Conservation (phyloP, 2,888 invertebrate species). For the Drosophila koepferae region DNA sequence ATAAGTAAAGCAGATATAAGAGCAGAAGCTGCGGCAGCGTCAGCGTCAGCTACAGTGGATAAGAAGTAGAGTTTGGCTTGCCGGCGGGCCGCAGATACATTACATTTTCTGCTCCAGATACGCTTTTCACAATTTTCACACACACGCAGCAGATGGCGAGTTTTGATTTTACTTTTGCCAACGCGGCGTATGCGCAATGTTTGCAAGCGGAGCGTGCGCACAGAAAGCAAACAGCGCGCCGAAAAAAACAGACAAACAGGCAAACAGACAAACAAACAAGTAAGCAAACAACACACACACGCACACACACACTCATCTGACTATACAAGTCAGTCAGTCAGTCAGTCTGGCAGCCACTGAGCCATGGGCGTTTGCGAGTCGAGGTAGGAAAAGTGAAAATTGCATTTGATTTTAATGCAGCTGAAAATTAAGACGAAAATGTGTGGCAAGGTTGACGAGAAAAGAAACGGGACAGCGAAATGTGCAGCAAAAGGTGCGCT, state of each 20-base stretch:
- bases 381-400: slow-evolving; percentile 72
- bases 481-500: slow-evolving; percentile 19
- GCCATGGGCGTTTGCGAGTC: slow-evolving; percentile 52
- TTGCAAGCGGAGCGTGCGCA: slow-evolving; percentile 56
- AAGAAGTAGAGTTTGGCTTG: slow-evolving; percentile 13
- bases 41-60: not conserved
- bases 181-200: slow-evolving; percentile 77
- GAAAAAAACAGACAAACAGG: slow-evolving; percentile 42
- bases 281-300: slow-evolving; percentile 3
- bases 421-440: slow-evolving; percentile 64
- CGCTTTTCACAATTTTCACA: slow-evolving; percentile 77
- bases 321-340: slow-evolving; percentile 22
- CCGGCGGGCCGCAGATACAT: slow-evolving; percentile 55
- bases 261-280: slow-evolving; percentile 44
- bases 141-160: slow-evolving; percentile 47
- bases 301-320: slow-evolving; percentile 6
- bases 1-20: slow-evolving; percentile 24
- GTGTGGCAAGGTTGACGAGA: slow-evolving; percentile 50
- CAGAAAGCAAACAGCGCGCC: slow-evolving; percentile 48
- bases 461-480: slow-evolving; percentile 20
- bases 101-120: slow-evolving; percentile 78
- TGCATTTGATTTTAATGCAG: slow-evolving; percentile 75
- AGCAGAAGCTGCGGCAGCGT: not conserved
- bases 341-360: slow-evolving; percentile 45
- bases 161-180: slow-evolving; percentile 68